phyloP scores from a whole-genome alignment of 2,113 vertebrate species.

The Phoxinus phoxinus region DNA sequence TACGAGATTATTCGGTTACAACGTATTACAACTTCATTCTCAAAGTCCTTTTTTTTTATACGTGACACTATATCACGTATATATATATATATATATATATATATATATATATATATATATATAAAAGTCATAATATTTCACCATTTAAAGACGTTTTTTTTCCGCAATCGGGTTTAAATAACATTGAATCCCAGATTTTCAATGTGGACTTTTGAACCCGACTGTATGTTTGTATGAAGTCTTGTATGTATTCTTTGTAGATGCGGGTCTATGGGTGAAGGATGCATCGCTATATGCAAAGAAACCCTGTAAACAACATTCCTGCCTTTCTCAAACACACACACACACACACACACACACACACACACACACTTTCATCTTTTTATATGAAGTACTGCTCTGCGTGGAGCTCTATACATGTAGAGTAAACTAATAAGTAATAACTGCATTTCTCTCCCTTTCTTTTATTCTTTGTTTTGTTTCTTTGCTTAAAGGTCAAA shows the following conservation, averaged over 20 bases:
- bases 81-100: no score
- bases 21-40: no score
- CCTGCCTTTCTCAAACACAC: background rate
- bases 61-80: no score
- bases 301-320: slow-evolving; percentile 26
- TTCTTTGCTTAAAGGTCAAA: slow-evolving; percentile 39
- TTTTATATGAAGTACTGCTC: background rate
- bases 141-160: no score
- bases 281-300: background rate
- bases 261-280: background rate
- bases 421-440: slow-evolving; percentile 25
- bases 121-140: no score
- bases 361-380: background rate
- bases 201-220: background rate
- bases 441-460: slow-evolving; percentile 21
- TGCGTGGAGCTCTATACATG: background rate
- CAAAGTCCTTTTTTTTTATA: no score
- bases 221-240: background rate
- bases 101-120: no score
- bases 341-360: background rate
- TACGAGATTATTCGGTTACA: no score
- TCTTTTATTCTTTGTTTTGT: background rate
- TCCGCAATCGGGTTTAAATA: background rate
- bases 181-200: background rate
- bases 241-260: background rate